Conservation (phyloP, 2,113 vertebrate genomes). For the Excalfactoria chinensis region DNA sequence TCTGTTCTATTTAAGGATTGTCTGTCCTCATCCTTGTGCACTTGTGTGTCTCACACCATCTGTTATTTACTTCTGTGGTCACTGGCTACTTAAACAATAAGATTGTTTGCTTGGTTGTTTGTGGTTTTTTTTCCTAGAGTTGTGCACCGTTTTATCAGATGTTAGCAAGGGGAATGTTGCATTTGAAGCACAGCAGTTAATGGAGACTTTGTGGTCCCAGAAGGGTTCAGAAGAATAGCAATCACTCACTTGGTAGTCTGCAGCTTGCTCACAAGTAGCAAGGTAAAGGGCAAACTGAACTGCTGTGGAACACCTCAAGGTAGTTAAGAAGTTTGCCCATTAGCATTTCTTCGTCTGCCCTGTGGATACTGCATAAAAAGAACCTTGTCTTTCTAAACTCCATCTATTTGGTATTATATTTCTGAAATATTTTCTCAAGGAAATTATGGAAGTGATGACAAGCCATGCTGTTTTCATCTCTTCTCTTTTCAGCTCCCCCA, state of each 20-base stretch:
- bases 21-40: neutral
- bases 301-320: neutral
- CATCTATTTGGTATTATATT: neutral
- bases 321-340: neutral
- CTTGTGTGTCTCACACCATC: neutral
- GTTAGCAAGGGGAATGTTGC: neutral
- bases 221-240: neutral
- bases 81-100: neutral
- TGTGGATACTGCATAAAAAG: neutral
- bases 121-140: neutral
- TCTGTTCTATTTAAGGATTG: neutral
- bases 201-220: neutral
- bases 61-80: neutral
- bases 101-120: neutral
- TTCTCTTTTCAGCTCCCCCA: neutral
- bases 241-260: neutral
- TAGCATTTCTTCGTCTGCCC: neutral
- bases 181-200: neutral
- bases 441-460: constrained; percentile 17
- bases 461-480: neutral
- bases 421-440: constrained; percentile 16
- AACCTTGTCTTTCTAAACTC: neutral
- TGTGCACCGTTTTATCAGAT: neutral
- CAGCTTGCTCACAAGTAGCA: neutral
- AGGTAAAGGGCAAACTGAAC: neutral